phyloP scores from a whole-genome alignment of 1,140 invertebrate species.

The Ditylenchus dipsaci region DNA sequence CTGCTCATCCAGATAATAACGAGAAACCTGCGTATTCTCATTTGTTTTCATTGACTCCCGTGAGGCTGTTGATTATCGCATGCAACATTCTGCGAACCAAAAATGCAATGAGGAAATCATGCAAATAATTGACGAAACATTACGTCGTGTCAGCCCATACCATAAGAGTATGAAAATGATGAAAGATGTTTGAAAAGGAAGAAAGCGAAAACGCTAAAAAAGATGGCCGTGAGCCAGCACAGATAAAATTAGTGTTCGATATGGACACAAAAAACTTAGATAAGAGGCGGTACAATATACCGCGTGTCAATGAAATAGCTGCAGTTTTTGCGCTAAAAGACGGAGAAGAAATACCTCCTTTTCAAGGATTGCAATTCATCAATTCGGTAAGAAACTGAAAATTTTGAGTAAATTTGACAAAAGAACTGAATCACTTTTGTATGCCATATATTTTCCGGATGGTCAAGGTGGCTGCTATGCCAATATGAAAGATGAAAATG shows the following conservation, averaged over 20 bases:
- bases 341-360: slow-evolving; percentile 11
- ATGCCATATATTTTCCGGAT: slow-evolving; percentile 18
- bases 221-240: not conserved
- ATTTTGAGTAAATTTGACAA: slow-evolving; percentile 19
- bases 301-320: slow-evolving; percentile 11
- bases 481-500: not conserved
- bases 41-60: slow-evolving; percentile 8
- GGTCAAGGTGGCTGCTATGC: slow-evolving; percentile 18
- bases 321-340: slow-evolving; percentile 12
- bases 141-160: slow-evolving; percentile 10
- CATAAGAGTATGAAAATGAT: slow-evolving; percentile 8
- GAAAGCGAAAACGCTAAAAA: not conserved
- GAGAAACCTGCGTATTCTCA: slow-evolving; percentile 23
- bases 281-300: slow-evolving; percentile 2
- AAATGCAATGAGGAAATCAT: not conserved
- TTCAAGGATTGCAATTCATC: slow-evolving; percentile 8
- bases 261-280: not conserved
- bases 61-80: slow-evolving; percentile 12
- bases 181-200: slow-evolving; percentile 17
- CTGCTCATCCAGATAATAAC: slow-evolving; percentile 22
- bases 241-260: not conserved
- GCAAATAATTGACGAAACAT: slow-evolving; percentile 5
- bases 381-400: slow-evolving; percentile 19
- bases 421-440: slow-evolving; percentile 21
- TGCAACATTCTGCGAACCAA: not conserved